Percentiles rank a stretch among this genome's conserved stretches.
Conservation (phyloP, 1,140 invertebrate genomes). For the Micrasema minimum region DNA sequence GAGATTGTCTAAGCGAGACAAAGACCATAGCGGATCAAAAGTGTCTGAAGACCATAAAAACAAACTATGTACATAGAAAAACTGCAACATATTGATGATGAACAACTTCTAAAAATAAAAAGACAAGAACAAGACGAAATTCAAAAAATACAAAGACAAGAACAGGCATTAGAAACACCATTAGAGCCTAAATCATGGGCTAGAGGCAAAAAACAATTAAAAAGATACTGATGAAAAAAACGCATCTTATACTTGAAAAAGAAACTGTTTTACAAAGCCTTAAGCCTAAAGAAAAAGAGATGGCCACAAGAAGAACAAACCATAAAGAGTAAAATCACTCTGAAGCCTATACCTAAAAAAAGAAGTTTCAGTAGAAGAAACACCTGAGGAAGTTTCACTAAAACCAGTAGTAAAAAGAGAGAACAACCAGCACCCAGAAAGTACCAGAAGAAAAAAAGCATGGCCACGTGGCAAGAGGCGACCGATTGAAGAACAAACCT, state of each 20-base stretch:
- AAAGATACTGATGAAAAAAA: too few relatives aligned
- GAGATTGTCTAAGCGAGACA: slow-evolving; percentile 52
- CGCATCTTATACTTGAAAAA: too few relatives aligned
- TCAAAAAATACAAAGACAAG: slow-evolving; percentile 39
- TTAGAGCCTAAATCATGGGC: slow-evolving; percentile 62
- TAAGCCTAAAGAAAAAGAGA: slow-evolving; percentile 53
- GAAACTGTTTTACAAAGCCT: too few relatives aligned
- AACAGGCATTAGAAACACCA: slow-evolving; percentile 57
- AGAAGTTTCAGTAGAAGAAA: slow-evolving; percentile 55
- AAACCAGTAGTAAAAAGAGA: slow-evolving; percentile 56
- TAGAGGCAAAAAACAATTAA: too few relatives aligned
- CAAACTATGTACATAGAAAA: background rate
- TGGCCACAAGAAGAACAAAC: slow-evolving; percentile 59
- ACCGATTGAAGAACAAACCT: too few relatives aligned
- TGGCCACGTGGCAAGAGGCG: too few relatives aligned
- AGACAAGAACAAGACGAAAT: slow-evolving; percentile 12
- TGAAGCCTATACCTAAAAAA: slow-evolving; percentile 64
- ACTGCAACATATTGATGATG: slow-evolving; percentile 3
- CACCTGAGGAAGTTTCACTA: slow-evolving; percentile 56
- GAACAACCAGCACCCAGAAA: too few relatives aligned
- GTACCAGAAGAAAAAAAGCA: too few relatives aligned
- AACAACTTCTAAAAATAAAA: slow-evolving; percentile 26
- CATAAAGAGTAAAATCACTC: slow-evolving; percentile 55
- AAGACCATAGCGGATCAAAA: slow-evolving; percentile 2
- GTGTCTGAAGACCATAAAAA: background rate